Evolutionary conservation across 2,113 vertebrate species (phyloP).

Genomic region (Lota lota): DNA sequence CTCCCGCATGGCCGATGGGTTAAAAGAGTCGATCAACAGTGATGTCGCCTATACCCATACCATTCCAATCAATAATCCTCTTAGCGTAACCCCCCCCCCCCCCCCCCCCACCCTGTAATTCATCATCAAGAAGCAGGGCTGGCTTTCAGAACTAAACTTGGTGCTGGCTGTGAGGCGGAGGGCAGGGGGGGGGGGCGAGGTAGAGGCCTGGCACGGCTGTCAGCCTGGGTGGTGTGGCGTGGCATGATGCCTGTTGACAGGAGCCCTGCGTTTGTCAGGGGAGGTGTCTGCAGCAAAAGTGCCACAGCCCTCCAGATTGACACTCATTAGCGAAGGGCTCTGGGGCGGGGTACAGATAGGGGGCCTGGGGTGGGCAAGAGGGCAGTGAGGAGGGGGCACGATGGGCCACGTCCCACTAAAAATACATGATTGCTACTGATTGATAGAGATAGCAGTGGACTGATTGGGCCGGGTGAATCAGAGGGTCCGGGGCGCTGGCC

Average conservation of each 20-base stretch:
- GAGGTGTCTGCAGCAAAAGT: constrained; percentile 78
- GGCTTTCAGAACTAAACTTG: constrained; percentile 38
- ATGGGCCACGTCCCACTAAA: constrained; percentile 75
- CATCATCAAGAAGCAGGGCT: neutral
- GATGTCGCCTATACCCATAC: neutral
- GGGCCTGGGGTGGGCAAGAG: constrained; percentile 48
- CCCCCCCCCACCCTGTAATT: too few species aligned
- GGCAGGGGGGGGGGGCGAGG: constrained; percentile 23
- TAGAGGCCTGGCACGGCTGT: constrained; percentile 42
- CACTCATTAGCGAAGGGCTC: constrained; percentile 76
- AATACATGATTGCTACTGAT: constrained; percentile 79
- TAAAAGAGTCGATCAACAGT: neutral
- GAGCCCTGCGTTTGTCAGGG: constrained; percentile 77
- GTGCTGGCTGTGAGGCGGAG: constrained; percentile 5
- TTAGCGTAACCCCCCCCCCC: neutral
- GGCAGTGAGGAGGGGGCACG: constrained; percentile 49
- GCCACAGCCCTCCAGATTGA: constrained; percentile 74
- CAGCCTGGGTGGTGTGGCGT: constrained; percentile 57
- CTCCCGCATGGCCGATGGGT: neutral
- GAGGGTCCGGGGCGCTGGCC: constrained; percentile 42
- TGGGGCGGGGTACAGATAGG: constrained; percentile 26
- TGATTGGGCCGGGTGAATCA: constrained; percentile 68
- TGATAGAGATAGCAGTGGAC: constrained; percentile 75
- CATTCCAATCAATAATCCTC: neutral
- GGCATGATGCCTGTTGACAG: constrained; percentile 76